phyloP scores from a whole-genome alignment of 2,113 vertebrate species.

The Campylomormyrus tamandua region DNA sequence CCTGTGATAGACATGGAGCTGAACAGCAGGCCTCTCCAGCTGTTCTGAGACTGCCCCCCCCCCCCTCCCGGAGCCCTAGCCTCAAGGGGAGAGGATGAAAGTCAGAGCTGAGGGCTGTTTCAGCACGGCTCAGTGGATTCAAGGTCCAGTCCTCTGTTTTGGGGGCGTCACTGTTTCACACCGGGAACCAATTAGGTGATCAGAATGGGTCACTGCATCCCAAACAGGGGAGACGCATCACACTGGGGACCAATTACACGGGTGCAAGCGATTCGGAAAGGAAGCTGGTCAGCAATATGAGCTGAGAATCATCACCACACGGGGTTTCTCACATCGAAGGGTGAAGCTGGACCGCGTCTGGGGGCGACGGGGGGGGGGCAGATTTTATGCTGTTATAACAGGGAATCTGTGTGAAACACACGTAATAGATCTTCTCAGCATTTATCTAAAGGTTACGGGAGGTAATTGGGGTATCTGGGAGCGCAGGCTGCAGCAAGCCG shows the following conservation, averaged over 20 bases:
- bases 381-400: neutral
- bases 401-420: neutral
- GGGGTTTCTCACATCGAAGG: neutral
- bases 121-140: neutral
- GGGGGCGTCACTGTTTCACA: neutral
- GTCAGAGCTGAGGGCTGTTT: neutral
- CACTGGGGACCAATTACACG: neutral
- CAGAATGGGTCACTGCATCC: neutral
- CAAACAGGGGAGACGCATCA: neutral
- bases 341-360: neutral
- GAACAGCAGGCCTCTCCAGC: neutral
- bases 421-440: neutral
- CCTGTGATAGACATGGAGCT: neutral
- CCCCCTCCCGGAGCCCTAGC: neutral
- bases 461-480: neutral
- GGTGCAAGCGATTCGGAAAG: neutral
- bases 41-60: neutral
- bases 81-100: neutral
- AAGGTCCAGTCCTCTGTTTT: neutral
- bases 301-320: neutral
- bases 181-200: neutral
- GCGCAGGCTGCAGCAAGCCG: neutral
- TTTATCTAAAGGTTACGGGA: neutral
- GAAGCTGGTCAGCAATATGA: neutral
- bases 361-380: neutral